phyloP scores from a whole-genome alignment of 2,797 vertebrate species.

The Cercopithecus diana region DNA sequence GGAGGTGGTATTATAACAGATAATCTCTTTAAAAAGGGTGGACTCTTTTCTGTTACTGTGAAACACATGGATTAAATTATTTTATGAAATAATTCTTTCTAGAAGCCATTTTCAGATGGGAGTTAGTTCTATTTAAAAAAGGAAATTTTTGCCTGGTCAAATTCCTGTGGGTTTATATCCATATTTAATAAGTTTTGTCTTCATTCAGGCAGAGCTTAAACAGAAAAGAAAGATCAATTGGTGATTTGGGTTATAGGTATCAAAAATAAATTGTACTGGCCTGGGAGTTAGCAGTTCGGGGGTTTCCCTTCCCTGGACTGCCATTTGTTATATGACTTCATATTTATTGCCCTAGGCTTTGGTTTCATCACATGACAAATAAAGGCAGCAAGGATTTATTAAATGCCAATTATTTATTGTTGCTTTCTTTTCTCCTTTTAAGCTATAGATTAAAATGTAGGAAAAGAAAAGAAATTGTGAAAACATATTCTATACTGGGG shows the following conservation, averaged over 20 bases:
- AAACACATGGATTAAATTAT: conserved; percentile 60
- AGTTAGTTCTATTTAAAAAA: conserved; percentile 63
- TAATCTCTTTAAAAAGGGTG: conserved; percentile 48
- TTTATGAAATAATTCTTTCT: conserved; percentile 67
- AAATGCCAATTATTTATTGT: conserved; percentile 28
- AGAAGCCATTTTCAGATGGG: conserved; percentile 47
- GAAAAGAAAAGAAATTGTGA: not conserved
- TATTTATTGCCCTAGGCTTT: not conserved
- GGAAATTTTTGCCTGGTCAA: conserved; percentile 49
- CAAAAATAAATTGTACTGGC: not conserved
- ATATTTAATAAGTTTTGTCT: conserved; percentile 52
- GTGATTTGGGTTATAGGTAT: not conserved
- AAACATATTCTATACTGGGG: not conserved
- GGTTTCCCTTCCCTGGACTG: not conserved
- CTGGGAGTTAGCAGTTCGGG: not conserved
- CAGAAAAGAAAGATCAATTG: conserved; percentile 53
- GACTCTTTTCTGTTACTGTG: conserved; percentile 4
- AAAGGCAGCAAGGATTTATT: conserved; percentile 52
- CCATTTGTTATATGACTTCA: not conserved
- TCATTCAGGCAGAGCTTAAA: conserved; percentile 29
- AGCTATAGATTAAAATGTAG: conserved; percentile 34
- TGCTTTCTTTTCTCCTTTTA: not conserved
- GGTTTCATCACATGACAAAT: conserved; percentile 49
- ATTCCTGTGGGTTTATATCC: conserved; percentile 55
- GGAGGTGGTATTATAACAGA: not conserved